A percentile compares a stretch with the other conserved stretches of the same genome.
Conservation (phyloP, 2,888 invertebrate species). For the Pandemis heparana region DNA sequence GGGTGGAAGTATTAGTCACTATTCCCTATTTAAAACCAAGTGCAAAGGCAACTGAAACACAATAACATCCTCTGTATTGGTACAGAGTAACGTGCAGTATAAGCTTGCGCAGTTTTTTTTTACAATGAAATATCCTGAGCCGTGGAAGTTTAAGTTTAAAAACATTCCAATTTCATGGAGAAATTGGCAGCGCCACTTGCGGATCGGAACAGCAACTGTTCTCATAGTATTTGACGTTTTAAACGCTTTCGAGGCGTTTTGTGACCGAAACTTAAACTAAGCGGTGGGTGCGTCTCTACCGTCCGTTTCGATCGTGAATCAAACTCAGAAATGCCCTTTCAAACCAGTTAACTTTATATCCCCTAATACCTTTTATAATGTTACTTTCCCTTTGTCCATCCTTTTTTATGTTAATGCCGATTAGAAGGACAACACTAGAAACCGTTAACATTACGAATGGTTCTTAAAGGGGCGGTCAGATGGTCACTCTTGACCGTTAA, state of each 20-base stretch:
- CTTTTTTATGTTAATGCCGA: slow-evolving; percentile 35
- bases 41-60: no score
- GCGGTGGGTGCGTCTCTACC: background rate
- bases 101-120: background rate
- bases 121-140: no score
- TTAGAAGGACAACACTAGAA: slow-evolving; percentile 25
- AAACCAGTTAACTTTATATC: slow-evolving; percentile 36
- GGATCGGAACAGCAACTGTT: no score
- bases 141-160: no score
- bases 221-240: no score
- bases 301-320: background rate
- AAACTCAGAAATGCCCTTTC: background rate
- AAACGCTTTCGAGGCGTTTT: no score
- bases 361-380: slow-evolving; percentile 30
- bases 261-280: no score
- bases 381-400: slow-evolving; percentile 33
- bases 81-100: background rate
- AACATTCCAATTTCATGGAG: no score
- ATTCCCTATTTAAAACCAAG: no score
- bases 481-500: slow-evolving; percentile 4
- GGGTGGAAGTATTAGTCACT: no score
- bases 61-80: background rate
- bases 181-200: no score
- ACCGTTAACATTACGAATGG: slow-evolving; percentile 23
- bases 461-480: background rate